These are phyloP conservation scores for Barypeithes pellucidus DNA, from an alignment of 2,888 invertebrate genomes.

Conservation along the genomic window DNA sequence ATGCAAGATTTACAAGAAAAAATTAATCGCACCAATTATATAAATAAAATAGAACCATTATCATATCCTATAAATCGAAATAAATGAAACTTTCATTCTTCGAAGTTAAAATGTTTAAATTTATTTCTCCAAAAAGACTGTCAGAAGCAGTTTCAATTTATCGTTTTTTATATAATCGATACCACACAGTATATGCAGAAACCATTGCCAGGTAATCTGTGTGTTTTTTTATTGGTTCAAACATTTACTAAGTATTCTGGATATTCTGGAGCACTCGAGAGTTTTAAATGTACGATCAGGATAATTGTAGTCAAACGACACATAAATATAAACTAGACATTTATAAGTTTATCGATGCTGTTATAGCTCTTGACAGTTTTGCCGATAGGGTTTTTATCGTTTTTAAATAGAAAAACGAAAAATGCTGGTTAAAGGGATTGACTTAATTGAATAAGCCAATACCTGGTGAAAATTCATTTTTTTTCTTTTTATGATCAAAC, in stretches of 20 bases:
- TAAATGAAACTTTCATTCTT: no score
- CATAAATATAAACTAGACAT: slow-evolving; percentile 8
- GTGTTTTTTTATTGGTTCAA: slow-evolving; percentile 49
- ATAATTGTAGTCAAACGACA: slow-evolving; percentile 51
- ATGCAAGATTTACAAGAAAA: no score
- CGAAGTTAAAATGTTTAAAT: neutral
- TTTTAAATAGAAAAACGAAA: neutral
- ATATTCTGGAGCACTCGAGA: slow-evolving; percentile 39
- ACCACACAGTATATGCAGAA: slow-evolving; percentile 65
- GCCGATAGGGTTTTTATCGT: neutral
- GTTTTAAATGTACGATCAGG: slow-evolving; percentile 40
- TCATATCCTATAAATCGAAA: no score
- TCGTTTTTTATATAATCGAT: slow-evolving; percentile 65
- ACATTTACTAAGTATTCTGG: slow-evolving; percentile 50
- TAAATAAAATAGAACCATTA: no score
- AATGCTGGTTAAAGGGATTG: neutral
- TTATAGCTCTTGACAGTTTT: neutral
- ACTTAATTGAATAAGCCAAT: no score
- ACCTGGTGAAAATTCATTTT: no score
- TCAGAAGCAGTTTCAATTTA: slow-evolving; percentile 58
- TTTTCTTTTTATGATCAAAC: no score
- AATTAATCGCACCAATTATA: no score
- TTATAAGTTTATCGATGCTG: neutral
- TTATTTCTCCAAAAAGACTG: neutral
- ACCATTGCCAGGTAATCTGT: slow-evolving; percentile 64